These are phyloP conservation scores for Arion vulgaris DNA, from an alignment of 1,140 invertebrate genomes.

Conservation along the genomic window DNA sequence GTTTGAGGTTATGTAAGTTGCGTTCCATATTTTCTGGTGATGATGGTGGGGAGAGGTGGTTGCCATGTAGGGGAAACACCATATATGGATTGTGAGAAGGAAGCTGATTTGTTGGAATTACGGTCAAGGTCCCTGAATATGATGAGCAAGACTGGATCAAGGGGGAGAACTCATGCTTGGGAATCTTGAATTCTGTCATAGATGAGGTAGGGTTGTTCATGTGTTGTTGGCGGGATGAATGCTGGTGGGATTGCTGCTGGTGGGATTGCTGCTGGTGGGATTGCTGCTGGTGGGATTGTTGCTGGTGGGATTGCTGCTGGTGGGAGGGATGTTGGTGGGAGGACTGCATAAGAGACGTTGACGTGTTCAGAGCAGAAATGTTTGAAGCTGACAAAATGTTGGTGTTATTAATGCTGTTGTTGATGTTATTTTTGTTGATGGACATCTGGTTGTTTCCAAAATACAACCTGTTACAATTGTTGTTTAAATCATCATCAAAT, in stretches of 20 bases:
- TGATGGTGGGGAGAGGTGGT: constrained; percentile 75
- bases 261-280: not conserved
- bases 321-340: not conserved
- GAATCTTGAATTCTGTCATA: constrained; percentile 48
- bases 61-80: constrained; percentile 3
- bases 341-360: no score
- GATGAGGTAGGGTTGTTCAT: not conserved
- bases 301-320: no score
- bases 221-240: constrained; percentile 1
- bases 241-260: constrained; percentile 20
- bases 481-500: constrained; percentile 49
- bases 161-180: constrained; percentile 58
- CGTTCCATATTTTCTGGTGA: constrained; percentile 72
- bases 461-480: constrained; percentile 11
- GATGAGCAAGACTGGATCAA: constrained; percentile 53
- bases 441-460: not conserved
- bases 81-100: constrained; percentile 60
- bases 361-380: no score
- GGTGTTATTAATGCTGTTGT: not conserved
- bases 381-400: not conserved
- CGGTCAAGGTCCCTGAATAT: constrained; percentile 57
- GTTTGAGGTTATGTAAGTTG: constrained; percentile 16
- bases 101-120: constrained; percentile 50
- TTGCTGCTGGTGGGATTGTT: constrained; percentile 4
- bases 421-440: not conserved